Conservation (phyloP, 2,113 vertebrate species). For the pig (Sus scrofa) region T2T-Sscrofa CM000819.6:65711001-65711500, state of each 20-base stretch:
- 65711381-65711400: too few relatives aligned
- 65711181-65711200: background rate
- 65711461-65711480: too few relatives aligned
- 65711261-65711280: background rate
- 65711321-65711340: background rate
- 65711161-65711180: background rate
- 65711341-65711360: too few relatives aligned
- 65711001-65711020: background rate
- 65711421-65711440: too few relatives aligned
- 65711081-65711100: background rate
- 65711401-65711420: too few relatives aligned
- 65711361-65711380: too few relatives aligned
- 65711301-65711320: background rate
- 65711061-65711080: background rate
- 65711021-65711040: background rate
- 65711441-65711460: too few relatives aligned
- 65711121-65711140: background rate
- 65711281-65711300: background rate
- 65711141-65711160: background rate
- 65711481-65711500: too few relatives aligned
- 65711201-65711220: background rate
- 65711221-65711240: background rate
- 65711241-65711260: background rate
- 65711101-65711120: background rate
- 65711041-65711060: background rate